Evolutionary conservation across 2,113 vertebrate genomes (phyloP), one percentile per base, ranked within the genome.

Genomic region (Pteropus alecto): DNA sequence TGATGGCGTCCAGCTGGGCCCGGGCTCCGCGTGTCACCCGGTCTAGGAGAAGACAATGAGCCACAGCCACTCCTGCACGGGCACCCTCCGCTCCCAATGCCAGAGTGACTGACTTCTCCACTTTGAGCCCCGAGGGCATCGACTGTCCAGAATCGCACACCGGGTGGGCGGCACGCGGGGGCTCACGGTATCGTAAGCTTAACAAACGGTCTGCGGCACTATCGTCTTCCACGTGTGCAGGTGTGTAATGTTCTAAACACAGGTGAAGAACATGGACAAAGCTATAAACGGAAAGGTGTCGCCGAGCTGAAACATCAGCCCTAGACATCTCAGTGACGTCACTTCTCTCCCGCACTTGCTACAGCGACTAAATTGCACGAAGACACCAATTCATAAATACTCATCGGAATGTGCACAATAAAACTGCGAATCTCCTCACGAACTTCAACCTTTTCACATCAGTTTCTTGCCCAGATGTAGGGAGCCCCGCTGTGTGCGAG

Each of bases 241-340:
- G 16, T 19, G 41, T 43, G 41, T 43, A 54, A 56, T 5, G 54
- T 56, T 4, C 19, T 56, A 56, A 56, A 56, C 19, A 18, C 7
- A 56, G 16, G 19, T 56, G 54, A 56, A 15, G 28, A 41, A 19
- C 3, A 33, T 7, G 51, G 46, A 46, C 24, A 14, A 1, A 58
- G 33, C 24, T 8, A 15, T 0, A 10, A 21, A 35, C 15, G 16
- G 41, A 54, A 30, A 41, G 26, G 70, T 4, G 41, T 43, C 41
- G 7, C 41, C 41, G 6, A 19, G 28, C 67, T 28, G 10, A 28
- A 67, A 13, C 16, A 3, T 3, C 46, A 18, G 15, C 58, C 35
- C n/a, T 0, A 6, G 16, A 3, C 10, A 1, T 14, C 48, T 61
- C 15, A 41, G n/a, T 6, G 43, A 16, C 0, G 5, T 4, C 22